Base-by-base conservation (phyloP, 2,797 vertebrate species). In the Sebastes reedi region DNA sequence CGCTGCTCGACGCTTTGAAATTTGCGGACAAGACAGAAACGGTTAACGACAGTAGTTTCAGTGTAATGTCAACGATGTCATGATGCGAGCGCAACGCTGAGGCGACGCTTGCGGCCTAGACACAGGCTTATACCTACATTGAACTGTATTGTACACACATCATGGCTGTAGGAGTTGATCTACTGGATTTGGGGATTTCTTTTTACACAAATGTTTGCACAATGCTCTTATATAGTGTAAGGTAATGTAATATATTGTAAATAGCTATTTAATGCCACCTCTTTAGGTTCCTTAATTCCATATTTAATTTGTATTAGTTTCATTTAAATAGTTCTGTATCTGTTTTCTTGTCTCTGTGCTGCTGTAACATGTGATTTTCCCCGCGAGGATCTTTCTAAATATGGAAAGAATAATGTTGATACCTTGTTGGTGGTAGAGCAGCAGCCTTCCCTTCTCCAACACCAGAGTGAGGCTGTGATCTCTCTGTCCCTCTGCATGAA, bases 401-500 rank as follows among this genome's bases (percentile, higher is more conserved):
- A 50, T n/a, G 3, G 12, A 12, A 9, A 67, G 50, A 30, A 12
- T n/a, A 8, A 20, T 42, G 29, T 5, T 10, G 50, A 30, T 95
- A 99, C 98, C 98, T 79, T 99, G 91, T 80, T 93, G 98, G 80
- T 99, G 96, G 77, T 97, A 96, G 18, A 99, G 95, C 61, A 95
- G 94, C 2, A 99, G 96, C 50, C 90, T 95, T 71, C 97, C 97
- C 65, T 96, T 96, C 85, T 98, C 96, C 60, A 99, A 87, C 85
- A 97, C 97, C 92, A 99, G 87, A 1, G 96, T 98, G 84, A 99
- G 97, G 82, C 97, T 97, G 93, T 98, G 97, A 67, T 97, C 97
- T 58, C 96, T 92, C 71, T 96, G 97, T 25, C 98, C 98, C 92
- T 97, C 97, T 46, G 97, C 97, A 1, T 99, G 97, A 72, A 99